These are phyloP conservation scores for Yasuhikotakia modesta DNA, from an alignment of 2,797 vertebrate genomes.

Conservation along the genomic window DNA sequence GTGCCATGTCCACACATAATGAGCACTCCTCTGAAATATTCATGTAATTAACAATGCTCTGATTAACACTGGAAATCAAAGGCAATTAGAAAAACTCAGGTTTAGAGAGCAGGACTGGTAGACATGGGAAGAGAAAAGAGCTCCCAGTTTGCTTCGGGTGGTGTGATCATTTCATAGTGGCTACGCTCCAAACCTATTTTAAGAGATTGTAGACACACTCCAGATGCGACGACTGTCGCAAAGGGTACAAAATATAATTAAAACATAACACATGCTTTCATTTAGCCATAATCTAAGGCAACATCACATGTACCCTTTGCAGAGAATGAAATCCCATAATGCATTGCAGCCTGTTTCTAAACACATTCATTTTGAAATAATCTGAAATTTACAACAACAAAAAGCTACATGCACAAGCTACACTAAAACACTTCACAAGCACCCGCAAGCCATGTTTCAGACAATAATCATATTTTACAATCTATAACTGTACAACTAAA, in stretches of 20 bases:
- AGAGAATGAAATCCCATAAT: not conserved
- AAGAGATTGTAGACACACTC: not conserved
- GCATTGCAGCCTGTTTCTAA: no score
- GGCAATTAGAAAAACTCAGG: constrained; percentile 72
- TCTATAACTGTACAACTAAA: no score
- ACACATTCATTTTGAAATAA: no score
- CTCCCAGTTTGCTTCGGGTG: not conserved
- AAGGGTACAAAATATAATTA: not conserved
- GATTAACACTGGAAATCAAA: constrained; percentile 78
- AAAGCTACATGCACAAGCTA: no score
- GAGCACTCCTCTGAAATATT: constrained; percentile 77
- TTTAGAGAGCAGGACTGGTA: constrained; percentile 3
- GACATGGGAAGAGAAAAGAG: not conserved
- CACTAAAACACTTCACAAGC: not conserved
- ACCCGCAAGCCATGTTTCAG: not conserved
- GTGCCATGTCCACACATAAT: constrained; percentile 61
- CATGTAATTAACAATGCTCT: constrained; percentile 80
- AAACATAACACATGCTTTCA: not conserved
- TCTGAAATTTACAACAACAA: no score
- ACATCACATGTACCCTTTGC: no score
- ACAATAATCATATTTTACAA: not conserved
- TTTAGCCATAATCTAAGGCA: no score
- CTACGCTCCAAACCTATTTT: not conserved
- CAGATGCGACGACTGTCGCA: not conserved
- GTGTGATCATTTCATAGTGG: not conserved